phyloP scores from a whole-genome alignment of 1,140 invertebrate species.

The Calycopis cecrops region DNA sequence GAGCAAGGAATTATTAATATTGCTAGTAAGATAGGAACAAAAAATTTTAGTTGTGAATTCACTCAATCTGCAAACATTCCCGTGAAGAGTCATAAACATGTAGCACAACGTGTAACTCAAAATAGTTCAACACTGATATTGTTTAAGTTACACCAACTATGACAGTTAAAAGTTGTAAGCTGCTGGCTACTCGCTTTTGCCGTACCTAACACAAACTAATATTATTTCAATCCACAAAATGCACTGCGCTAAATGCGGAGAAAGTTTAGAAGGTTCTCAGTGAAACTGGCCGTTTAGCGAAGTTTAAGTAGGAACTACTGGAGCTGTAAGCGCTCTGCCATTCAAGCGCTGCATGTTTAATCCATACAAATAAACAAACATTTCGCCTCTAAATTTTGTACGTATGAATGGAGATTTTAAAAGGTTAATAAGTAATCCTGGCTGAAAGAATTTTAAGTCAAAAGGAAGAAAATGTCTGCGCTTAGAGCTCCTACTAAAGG shows the following conservation, averaged over 20 bases:
- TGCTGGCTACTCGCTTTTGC: neutral
- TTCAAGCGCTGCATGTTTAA: conserved; percentile 53
- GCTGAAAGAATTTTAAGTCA: too few species aligned
- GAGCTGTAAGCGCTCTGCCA: conserved; percentile 39
- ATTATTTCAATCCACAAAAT: conserved; percentile 50
- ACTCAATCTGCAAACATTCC: too few species aligned
- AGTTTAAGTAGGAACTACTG: conserved; percentile 60
- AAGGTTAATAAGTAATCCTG: too few species aligned
- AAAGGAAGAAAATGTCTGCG: too few species aligned
- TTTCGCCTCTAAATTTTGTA: conserved; percentile 27
- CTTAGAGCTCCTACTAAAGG: too few species aligned
- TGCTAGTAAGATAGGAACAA: too few species aligned
- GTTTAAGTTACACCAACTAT: neutral
- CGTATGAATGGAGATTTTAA: conserved; percentile 2
- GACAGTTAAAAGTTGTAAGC: conserved; percentile 6
- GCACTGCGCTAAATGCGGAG: conserved; percentile 42
- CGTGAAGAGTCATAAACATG: too few species aligned
- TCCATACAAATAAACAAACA: conserved; percentile 65
- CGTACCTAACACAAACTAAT: conserved; percentile 27
- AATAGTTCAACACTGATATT: too few species aligned
- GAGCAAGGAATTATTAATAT: too few species aligned
- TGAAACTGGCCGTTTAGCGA: conserved; percentile 57
- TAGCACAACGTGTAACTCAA: too few species aligned
- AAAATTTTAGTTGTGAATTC: too few species aligned
- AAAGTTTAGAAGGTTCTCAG: conserved; percentile 61